Evolutionary conservation across 2,888 invertebrate species (phyloP).

Genomic region (Eutolmus rufibarbis): DNA sequence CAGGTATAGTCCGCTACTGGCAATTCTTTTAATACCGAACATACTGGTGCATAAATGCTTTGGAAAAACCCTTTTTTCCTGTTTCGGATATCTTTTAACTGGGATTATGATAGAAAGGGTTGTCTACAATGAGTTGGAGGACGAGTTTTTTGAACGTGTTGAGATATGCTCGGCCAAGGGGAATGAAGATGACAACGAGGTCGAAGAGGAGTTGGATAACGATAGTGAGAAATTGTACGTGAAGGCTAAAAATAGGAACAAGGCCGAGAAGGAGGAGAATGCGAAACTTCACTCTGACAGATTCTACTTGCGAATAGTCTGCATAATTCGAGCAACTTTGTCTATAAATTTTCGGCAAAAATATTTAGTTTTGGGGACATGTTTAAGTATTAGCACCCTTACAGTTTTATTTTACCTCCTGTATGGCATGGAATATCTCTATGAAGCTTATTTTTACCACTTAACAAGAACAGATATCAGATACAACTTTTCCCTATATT

Average conservation of each 20-base stretch:
- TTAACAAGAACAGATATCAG: constrained; percentile 83
- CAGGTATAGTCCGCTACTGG: constrained; percentile 92
- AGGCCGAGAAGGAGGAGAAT: constrained; percentile 40
- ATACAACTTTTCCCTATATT: constrained; percentile 97
- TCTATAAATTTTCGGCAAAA: constrained; percentile 74
- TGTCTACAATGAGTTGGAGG: constrained; percentile 60
- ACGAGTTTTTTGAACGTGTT: constrained; percentile 48
- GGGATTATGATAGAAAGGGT: constrained; percentile 75
- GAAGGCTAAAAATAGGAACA: background rate
- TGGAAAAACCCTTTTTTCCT: constrained; percentile 87
- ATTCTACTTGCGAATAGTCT: background rate
- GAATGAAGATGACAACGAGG: constrained; percentile 43
- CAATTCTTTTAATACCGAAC: constrained; percentile 83
- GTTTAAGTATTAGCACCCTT: constrained; percentile 67
- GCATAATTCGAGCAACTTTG: constrained; percentile 52
- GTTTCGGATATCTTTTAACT: constrained; percentile 80
- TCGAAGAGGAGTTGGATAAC: background rate
- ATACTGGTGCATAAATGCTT: constrained; percentile 72
- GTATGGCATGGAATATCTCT: constrained; percentile 87
- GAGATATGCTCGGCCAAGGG: background rate
- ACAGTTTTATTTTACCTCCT: constrained; percentile 73
- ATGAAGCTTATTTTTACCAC: constrained; percentile 94
- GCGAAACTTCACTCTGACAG: background rate
- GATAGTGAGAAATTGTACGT: background rate
- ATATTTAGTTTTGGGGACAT: constrained; percentile 69